Percentiles rank a stretch among this genome's conserved stretches.
Conservation (phyloP, 2,113 vertebrate species). For the Emydura subglobosa region DNA sequence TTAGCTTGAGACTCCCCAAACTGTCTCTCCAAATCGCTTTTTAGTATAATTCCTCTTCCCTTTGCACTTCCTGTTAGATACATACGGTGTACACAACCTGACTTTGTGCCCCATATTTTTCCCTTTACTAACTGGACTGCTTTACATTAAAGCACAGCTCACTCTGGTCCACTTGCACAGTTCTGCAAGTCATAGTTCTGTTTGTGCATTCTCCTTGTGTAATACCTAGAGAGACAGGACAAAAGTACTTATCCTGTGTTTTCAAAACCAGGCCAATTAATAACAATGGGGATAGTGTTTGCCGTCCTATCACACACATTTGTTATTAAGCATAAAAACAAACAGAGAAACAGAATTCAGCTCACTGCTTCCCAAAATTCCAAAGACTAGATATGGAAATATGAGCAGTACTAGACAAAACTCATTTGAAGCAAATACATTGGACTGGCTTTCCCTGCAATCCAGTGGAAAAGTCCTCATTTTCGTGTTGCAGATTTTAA, state of each 20-base stretch:
- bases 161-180: neutral
- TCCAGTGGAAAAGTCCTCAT: neutral
- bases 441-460: neutral
- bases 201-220: neutral
- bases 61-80: neutral
- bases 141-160: neutral
- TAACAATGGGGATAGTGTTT: neutral
- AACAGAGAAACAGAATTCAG: neutral
- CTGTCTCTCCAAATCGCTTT: neutral
- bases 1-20: neutral
- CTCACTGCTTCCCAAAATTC: neutral
- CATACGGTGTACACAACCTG: neutral
- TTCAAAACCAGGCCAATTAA: neutral
- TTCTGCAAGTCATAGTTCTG: neutral
- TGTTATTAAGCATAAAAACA: neutral
- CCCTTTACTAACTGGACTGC: neutral
- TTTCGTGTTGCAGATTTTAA: neutral
- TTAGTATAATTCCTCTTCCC: neutral
- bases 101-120: no score
- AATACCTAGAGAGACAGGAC: neutral
- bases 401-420: neutral
- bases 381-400: neutral
- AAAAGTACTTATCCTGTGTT: neutral
- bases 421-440: neutral
- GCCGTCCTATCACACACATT: neutral